Base-by-base conservation (phyloP, 1,140 invertebrate genomes). In the Nasonia longicornis region DNA sequence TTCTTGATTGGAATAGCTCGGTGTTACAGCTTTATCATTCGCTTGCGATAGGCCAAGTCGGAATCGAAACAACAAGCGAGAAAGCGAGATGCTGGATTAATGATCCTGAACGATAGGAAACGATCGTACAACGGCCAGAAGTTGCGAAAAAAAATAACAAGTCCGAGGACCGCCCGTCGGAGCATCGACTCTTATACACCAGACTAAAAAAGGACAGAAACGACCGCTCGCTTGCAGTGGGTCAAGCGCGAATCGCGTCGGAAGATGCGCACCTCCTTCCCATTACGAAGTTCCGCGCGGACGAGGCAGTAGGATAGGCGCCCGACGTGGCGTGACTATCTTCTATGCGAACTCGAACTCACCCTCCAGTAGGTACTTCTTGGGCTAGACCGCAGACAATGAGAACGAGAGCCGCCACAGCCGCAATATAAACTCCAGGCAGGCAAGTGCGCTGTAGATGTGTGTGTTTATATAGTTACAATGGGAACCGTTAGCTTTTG, bases 271-370 rank as follows among this genome's bases (percentile, higher is more conserved):
- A 58, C 20, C 52, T 58, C 38, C 16, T n/a, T 85, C 80, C 77
- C 70, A 82, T 82, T 26, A 67, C 64, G 26, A 12, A 31, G 64
- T 67, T 67, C 64, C 64, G 20, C 20, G 63, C 2, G 45, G 45
- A 58, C 26, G 64, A 67, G 26, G 14, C 20, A 29, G 71, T 26
- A 26, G 26, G 66, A 58, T n/a, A 79, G 35, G 12, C 7, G 38
- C 22, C 7, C 52, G 71, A 48, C 31, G 58, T 77, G 63, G 75
- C 75, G 75, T 77, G 75, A 64, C 75, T 77, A 77, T 77, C 75
- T 77, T 22, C 75, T 38, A 77, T 77, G 75, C 35, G 63, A 67
- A 77, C 67, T 77, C 75, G 73, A 74, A 67, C 52, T 72, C 64
- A 72, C 77, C 67, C 77, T 66, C n/a, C 31, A 10, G 2, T 35